These are phyloP conservation scores for Corynorhinus townsendii DNA, from an alignment of 2,113 vertebrate genomes.

Conservation along the genomic window DNA sequence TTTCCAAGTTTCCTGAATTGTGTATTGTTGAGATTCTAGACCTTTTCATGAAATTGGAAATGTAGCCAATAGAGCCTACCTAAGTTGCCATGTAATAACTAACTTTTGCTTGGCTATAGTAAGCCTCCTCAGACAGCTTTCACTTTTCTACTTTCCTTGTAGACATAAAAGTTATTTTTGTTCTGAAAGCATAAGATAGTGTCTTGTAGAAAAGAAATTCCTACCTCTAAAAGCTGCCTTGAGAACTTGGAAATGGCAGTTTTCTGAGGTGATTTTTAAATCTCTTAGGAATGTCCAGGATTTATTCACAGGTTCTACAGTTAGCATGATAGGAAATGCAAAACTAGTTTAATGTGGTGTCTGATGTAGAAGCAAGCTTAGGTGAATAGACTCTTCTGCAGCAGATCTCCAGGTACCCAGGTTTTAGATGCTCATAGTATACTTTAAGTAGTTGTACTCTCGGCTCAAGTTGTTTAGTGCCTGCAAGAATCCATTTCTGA, in stretches of 20 bases:
- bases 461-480: conserved; percentile 75
- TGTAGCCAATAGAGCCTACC: neutral
- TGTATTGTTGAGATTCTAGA: neutral
- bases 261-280: conserved; percentile 67
- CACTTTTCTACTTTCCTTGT: conserved; percentile 5
- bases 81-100: neutral
- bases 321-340: conserved; percentile 33
- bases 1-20: conserved; percentile 3
- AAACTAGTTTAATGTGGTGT: conserved; percentile 19
- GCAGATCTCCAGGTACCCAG: conserved; percentile 23
- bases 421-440: conserved; percentile 3
- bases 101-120: neutral
- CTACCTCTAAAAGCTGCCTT: conserved; percentile 78
- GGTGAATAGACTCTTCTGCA: neutral
- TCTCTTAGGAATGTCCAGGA: conserved; percentile 21
- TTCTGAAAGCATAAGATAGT: conserved; percentile 78
- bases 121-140: neutral
- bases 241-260: conserved; percentile 65
- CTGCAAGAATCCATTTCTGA: conserved; percentile 77
- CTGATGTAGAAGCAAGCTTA: neutral
- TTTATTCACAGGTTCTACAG: conserved; percentile 31
- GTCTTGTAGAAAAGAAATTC: conserved; percentile 73
- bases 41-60: neutral
- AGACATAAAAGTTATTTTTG: conserved; percentile 54
- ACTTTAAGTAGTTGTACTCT: conserved; percentile 56